Base-by-base conservation (phyloP, 1,140 invertebrate genomes). In the Palaemon carinicauda region DNA sequence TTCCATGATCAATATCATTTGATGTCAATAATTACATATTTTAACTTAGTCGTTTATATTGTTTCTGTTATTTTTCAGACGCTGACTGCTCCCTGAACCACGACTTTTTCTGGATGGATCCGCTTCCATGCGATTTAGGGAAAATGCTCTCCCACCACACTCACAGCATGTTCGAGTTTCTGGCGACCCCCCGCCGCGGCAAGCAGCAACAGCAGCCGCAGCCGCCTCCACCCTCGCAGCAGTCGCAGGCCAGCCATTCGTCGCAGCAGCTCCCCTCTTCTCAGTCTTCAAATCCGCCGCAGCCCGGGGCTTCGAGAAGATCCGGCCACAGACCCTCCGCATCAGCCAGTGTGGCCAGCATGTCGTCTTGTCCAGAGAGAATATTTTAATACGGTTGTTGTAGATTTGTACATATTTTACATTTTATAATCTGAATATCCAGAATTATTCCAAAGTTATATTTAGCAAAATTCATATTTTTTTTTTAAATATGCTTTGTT, bases 91-190 rank as follows among this genome's bases (percentile, higher is more conserved):
- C 98, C 0, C 91, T 99, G 1, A 98, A 99, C 93, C 98, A 99
- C 90, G 97, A 99, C 90, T 99, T 99, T 91, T 99, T 99, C 91
- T 99, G 97, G 97, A 97, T 95, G 1, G 97, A 98, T 91, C 98
- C 98, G 41, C 96, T 98, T 95, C 97, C 98, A 0, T 95, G 95
- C 90, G 97, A 98, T 90, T 92, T 99, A 1, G 96, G 94, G 33
- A 96, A 96, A 92, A 98, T 98, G 97, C 92, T 99, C 71, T 96
- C 96, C 0, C 96, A 98, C 90, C 97, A 98, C 91, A 95, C 95
- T 0, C 97, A 97, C 89, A 98, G 96, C 91, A 99, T 98, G 97
- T 99, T 99, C 91, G 98, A 99, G 91, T 99, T 96, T 91, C 92
- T 98, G 71, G 97, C 97, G 0, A 97, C 97, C 0, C 89, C 89